Conservation (phyloP, 1,140 invertebrate species). For the Macrocentrus cingulum region DNA sequence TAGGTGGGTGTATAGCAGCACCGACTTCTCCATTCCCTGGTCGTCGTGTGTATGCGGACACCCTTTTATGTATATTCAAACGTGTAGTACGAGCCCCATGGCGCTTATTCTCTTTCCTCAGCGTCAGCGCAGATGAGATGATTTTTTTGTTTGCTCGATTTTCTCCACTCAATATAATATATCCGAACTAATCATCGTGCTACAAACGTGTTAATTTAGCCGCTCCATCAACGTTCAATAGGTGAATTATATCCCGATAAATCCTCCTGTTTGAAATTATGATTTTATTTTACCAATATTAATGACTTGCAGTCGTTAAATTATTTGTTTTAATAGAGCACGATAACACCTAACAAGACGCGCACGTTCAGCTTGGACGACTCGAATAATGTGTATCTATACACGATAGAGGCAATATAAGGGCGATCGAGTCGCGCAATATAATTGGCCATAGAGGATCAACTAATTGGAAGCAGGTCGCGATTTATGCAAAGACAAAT, state of each 20-base stretch:
- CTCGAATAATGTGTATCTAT: slow-evolving; percentile 6
- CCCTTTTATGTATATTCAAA: slow-evolving; percentile 37
- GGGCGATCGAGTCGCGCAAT: slow-evolving; percentile 27
- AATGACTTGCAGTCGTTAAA: slow-evolving; percentile 9
- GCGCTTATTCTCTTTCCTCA: neutral
- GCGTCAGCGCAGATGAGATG: slow-evolving; percentile 3
- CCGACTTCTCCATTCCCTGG: slow-evolving; percentile 27
- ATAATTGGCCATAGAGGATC: slow-evolving; percentile 40
- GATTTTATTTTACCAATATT: too few species aligned
- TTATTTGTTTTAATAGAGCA: slow-evolving; percentile 14
- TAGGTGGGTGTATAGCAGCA: slow-evolving; percentile 39
- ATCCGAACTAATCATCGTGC: neutral
- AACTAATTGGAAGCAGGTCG: slow-evolving; percentile 42
- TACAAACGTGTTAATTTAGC: neutral
- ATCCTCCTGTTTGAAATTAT: too few species aligned
- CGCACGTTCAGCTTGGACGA: slow-evolving; percentile 3
- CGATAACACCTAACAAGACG: slow-evolving; percentile 19
- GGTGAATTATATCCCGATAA: too few species aligned
- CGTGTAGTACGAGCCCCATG: slow-evolving; percentile 22
- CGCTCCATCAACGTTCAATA: slow-evolving; percentile 25
- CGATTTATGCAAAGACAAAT: slow-evolving; percentile 44
- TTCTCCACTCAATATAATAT: neutral
- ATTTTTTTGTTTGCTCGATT: neutral
- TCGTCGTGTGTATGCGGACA: slow-evolving; percentile 29
- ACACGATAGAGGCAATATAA: too few species aligned